Conservation (phyloP, 2,888 invertebrate species). For the Amitus sp. region DNA sequence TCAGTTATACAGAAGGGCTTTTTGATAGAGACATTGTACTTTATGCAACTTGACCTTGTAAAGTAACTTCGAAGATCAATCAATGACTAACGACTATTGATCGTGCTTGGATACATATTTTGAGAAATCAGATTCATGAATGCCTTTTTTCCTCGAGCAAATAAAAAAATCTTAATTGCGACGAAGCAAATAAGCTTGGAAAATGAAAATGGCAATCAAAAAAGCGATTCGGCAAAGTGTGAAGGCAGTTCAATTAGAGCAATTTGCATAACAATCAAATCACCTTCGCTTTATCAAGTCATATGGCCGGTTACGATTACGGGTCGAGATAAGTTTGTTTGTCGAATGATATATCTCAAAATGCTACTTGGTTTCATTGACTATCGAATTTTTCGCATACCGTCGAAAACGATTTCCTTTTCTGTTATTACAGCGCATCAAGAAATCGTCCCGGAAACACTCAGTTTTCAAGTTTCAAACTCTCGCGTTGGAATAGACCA, state of each 20-base stretch:
- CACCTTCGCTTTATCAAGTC: conserved; percentile 36
- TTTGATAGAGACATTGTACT: neutral
- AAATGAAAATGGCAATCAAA: conserved; percentile 12
- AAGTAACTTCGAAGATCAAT: conserved; percentile 1
- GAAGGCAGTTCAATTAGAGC: conserved; percentile 38
- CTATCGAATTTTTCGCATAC: no score
- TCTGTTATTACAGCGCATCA: no score
- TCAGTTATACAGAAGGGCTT: neutral
- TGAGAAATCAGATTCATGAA: neutral
- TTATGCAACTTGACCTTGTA: neutral
- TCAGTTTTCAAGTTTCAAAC: no score
- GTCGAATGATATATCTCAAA: no score
- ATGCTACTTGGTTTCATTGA: no score
- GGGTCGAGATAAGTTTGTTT: no score
- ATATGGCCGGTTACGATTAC: conserved; percentile 21
- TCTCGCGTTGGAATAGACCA: no score
- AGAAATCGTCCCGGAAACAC: no score
- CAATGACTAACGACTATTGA: neutral
- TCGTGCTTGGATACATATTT: neutral
- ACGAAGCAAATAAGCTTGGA: no score
- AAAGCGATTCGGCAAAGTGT: no score
- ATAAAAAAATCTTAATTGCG: no score
- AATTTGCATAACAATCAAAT: conserved; percentile 40
- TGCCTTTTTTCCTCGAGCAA: neutral
- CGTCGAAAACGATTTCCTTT: no score